Base-by-base conservation (phyloP, 2,113 vertebrate genomes). In the Cyprinus carpio region DNA sequence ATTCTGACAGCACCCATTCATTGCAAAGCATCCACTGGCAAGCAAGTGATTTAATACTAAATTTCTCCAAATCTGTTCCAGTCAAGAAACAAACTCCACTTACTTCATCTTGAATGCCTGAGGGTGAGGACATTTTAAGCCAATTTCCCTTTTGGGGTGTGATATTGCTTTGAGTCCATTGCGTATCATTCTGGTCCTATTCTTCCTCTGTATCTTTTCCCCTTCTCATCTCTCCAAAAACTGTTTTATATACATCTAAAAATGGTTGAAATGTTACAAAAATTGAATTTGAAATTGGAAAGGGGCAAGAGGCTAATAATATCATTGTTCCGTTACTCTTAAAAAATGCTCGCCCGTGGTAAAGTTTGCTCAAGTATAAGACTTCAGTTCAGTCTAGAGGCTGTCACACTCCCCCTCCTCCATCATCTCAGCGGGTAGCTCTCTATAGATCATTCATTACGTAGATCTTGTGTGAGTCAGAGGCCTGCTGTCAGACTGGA, bases 331-430 rank as follows among this genome's bases (percentile, higher is more conserved):
- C 16, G 29, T 58, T 13, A 10, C 75, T 13, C 3, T 58, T 7
- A 56, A 23, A 23, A 56, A 23, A n/a, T 15, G 31, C 34, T 79
- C 3, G 0, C 54, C 11, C 18, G n/a, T 78, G 34, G 31, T 34
- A 31, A 71, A 40, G 67, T 71, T 71, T 77, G 18, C 18, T 56
- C 2, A 34, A 77, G 25, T 56, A 56, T 23, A 12, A 12, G 31
- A 60, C 56, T 56, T 58, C 20, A 60, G 23, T 60, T 58, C 54
- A 78, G 18, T 34, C 54, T 37, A 34, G 31, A 78, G 34, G 76
- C 56, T 37, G 56, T 79, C 76, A 79, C 56, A 79, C 51, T 77
- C 51, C 31, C 56, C 56, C 56, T 79, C 56, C 76, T 79, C 54
- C 58, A 62, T 40, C 34, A 43, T 62, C 76, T 25, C 76, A 60